Base-by-base conservation (phyloP, 2,888 invertebrate genomes). In the Yponomeuta cagnagella region DNA sequence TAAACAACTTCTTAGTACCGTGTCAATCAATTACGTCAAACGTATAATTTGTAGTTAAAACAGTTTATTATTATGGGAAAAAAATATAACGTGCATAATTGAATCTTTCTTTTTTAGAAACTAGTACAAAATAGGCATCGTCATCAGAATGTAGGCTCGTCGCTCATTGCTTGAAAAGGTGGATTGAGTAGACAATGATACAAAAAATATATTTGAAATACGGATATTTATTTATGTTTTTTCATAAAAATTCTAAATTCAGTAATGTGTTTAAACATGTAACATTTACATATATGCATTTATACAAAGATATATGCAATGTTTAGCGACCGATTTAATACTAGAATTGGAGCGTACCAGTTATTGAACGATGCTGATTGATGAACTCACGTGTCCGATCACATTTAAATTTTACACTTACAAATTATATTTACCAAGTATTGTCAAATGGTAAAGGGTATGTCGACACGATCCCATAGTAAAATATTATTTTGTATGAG, bases 211-310 rank as follows among this genome's bases (percentile, higher is more conserved):
- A 91, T 92, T 92, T 92, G 92, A 92, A 92, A 92, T 92, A 92
- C 92, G 91, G 92, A 92, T 92, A 91, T 92, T 93, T 92, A 92
- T 92, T 92, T 90, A 87, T 90, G 72, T 73, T 91, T 90, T 93
- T 92, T 92, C 92, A 93, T 93, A 93, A 92, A 93, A 93, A 93
- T 92, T 93, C 92, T 93, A 93, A 92, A 89, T 90, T 93, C 90
- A 92, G 90, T 93, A 91, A 92, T 92, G 92, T 92, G 92, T 92
- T 90, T 91, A 91, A 92, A 92, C 91, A 92, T 92, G 92, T 92
- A 92, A 92, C 92, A 92, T 91, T 89, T 92, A 92, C 91, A 92
- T 92, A 92, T 91, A 91, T 91, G 92, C 92, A 91, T 92, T 91
- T 91, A 90, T 91, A 92, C 92, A 92, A 91, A 91, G 92, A 92